phyloP scores from a whole-genome alignment of 2,113 vertebrate genomes.

The Eonycteris spelaea region DNA sequence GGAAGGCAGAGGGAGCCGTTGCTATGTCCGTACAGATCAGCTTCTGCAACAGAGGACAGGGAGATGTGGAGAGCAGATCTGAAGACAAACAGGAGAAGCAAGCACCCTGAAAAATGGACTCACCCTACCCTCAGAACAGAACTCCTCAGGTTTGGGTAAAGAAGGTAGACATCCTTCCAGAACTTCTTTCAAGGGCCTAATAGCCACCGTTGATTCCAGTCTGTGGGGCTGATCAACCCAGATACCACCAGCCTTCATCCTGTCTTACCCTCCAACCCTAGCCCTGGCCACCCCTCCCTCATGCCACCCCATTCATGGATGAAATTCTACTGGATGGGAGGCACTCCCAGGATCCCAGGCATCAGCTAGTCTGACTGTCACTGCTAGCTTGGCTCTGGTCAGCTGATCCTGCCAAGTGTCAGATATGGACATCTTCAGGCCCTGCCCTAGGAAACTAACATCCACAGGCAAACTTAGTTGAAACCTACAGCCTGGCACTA shows the following conservation, averaged over 20 bases:
- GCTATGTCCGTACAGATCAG: neutral
- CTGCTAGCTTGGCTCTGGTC: neutral
- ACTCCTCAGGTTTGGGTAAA: neutral
- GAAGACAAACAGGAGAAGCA: neutral
- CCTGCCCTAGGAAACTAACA: neutral
- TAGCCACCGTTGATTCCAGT: neutral
- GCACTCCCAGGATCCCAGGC: neutral
- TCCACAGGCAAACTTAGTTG: neutral
- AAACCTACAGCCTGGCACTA: neutral
- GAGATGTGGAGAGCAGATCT: neutral
- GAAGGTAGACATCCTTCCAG: neutral
- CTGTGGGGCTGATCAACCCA: neutral
- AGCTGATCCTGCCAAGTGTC: neutral
- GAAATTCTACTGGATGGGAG: neutral
- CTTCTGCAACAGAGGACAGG: fast-evolving
- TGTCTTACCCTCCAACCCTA: neutral
- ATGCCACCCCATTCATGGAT: neutral
- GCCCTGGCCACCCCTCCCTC: neutral
- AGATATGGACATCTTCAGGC: neutral
- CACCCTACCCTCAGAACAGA: neutral
- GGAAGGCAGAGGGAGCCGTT: neutral
- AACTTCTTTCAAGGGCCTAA: neutral
- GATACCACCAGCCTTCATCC: neutral
- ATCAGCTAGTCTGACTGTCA: fast-evolving
- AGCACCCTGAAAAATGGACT: neutral